Evolutionary conservation across 1,140 invertebrate genomes (phyloP), one percentile per base, ranked within the genome.

Genomic region (Caenorhabditis remanei): DNA sequence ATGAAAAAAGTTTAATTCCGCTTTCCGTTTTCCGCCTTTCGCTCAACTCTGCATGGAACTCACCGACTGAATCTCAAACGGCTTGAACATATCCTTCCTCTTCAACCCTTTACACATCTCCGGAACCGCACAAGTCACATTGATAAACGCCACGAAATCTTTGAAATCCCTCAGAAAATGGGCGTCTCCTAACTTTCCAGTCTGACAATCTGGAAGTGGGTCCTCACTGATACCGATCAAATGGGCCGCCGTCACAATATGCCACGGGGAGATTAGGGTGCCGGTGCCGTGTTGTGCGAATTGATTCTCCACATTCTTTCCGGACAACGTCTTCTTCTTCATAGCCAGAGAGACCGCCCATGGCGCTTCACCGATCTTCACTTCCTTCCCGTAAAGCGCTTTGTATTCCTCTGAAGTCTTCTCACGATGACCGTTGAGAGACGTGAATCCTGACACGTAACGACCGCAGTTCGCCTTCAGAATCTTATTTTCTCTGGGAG

Each of bases 201-300:
- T 50, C 4, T 79, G 46, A 50, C 71, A 79, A n/a, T 79, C n/a
- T 11, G 71, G 71, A 4, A 48, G 43, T 14, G 71, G 71, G 24
- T 79, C 71, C 21, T 79, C 71, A 79, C 46, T 79, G 21, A 79
- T 24, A 8, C 71, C 71, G n/a, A 79, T 53, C n/a, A 79, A 50
- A 79, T 79, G 71, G n/a, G 71, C 71, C 11, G 71, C 71, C 11
- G 71, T 79, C 21, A 79, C 71, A 13, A 79, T 79, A 24, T 79
- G 71, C 71, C 71, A 79, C 1, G 71, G 71, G n/a, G 71, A 79
- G 19, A 79, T 53, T 0, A 79, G n/a, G 4, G 71, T 79, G 21
- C 71, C 71, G 2, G 71, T 79, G 6, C 71, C 71, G 41, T 79
- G 46, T 24, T 79, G 71, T 1, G 53, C 7, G 24, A 50, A 79